Evolutionary conservation across 2,797 vertebrate genomes (phyloP), one percentile per base, ranked within the genome.

Genomic region (Notamacropus eugenii): DNA sequence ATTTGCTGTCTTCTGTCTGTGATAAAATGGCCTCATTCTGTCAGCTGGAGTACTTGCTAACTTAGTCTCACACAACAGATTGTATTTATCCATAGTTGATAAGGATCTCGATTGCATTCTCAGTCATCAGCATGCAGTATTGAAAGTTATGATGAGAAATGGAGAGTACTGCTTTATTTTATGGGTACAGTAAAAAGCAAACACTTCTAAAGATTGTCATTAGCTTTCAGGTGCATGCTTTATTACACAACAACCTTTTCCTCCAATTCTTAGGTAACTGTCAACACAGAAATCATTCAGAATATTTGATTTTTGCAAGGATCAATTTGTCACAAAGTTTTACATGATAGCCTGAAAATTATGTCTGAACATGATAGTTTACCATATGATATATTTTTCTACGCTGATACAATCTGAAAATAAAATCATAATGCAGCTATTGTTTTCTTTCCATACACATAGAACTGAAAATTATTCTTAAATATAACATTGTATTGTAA

Each of bases 101-200:
- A 93, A 22, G 27, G 46, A 93, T 54, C 19, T 93, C 93, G 12
- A 93, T 56, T 57, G 58, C 1, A 24, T 90, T 12, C 0, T 29
- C 90, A 55, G 28, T n/a, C 90, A 9, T 91, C n/a, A 57, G 12
- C 92, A 62, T 50, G 54, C 52, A 82, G 0, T 56, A 10, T 56
- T 93, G 10, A 92, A 24, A 2, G 28, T 54, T 74, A 1, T 13
- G 6, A 74, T 92, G 54, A 96, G 92, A 96, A 90, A 92, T 1
- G 28, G 12, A 10, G 0, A 54, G 8, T n/a, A 22, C 87, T 22
- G 0, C 52, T 31, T 91, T 50, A 58, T 96, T 96, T 96, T 90
- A 55, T 55, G 56, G 56, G 91, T 97, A 95, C 31, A 91, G n/a
- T 62, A 94, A 93, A 94, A 96, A 55, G 1, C 6, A 96, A 94